phyloP scores from a whole-genome alignment of 2,888 invertebrate species.

The Drosophila diplacantha region DNA sequence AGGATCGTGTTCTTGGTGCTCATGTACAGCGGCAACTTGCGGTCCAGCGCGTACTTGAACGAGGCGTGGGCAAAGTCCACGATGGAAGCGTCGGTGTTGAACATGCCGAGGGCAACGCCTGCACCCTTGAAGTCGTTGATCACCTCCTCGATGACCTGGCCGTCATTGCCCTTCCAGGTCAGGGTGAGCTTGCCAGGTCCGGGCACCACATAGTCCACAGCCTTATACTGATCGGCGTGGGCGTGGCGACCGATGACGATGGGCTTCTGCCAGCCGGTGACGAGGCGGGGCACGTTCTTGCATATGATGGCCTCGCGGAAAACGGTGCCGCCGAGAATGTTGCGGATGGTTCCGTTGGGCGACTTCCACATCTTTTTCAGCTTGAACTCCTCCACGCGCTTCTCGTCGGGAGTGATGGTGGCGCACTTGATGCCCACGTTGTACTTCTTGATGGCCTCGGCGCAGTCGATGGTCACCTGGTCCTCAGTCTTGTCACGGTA shows the following conservation, averaged over 20 bases:
- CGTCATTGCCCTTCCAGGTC: constrained; percentile 82
- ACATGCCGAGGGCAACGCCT: constrained; percentile 97
- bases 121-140: constrained; percentile 92
- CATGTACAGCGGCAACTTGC: constrained; percentile 92
- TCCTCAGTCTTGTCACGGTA: constrained; percentile 95
- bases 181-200: constrained; percentile 92
- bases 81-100: constrained; percentile 97
- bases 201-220: constrained; percentile 97
- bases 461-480: constrained; percentile 97
- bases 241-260: constrained; percentile 99
- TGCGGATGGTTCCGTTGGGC: constrained; percentile 92
- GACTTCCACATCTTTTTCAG: constrained; percentile 94
- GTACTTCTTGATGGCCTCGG: constrained; percentile 96
- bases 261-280: constrained; percentile 96
- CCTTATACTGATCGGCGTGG: constrained; percentile 98
- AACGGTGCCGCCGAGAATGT: constrained; percentile 86
- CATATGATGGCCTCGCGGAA: constrained; percentile 93
- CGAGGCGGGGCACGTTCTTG: constrained; percentile 96
- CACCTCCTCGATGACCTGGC: constrained; percentile 82
- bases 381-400: constrained; percentile 93
- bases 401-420: constrained; percentile 98
- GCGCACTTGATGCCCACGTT: constrained; percentile 99
- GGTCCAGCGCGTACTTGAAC: constrained; percentile 91
- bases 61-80: constrained; percentile 96
- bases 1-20: constrained; percentile 98